Base-by-base conservation (phyloP, 2,888 invertebrate genomes). In the Proisotoma minuta region DNA sequence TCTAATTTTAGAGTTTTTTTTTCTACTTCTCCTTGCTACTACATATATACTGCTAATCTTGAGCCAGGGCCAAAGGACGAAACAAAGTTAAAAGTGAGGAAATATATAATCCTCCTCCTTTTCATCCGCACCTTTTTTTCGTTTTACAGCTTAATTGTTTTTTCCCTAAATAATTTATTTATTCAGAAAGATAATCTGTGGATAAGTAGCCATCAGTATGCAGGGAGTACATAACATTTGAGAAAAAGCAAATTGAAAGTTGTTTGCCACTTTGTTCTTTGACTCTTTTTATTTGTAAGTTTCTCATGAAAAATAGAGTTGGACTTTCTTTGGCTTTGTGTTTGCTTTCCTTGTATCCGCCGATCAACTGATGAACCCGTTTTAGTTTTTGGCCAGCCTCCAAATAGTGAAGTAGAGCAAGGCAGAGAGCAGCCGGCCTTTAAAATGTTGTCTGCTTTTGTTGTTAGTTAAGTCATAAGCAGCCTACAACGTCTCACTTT, bases 1-100 rank as follows among this genome's bases (percentile, higher is more conserved):
- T 62, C 62, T 62, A 62, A 62, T 62, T 62, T 62, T 62, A 62
- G 62, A 62, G 52, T 58, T 59, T 62, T 59, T 59, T 49, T 24
- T 27, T 23, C 18, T 5, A 4, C 4, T 20, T 43, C 43, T 43
- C 43, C 20, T 20, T 43, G n/a, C n/a, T n/a, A n/a, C n/a, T n/a
- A n/a, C n/a, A n/a, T n/a, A n/a, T n/a, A n/a, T n/a, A n/a, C n/a
- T n/a, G n/a, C n/a, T n/a, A n/a, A n/a, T n/a, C n/a, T n/a, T n/a
- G n/a, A n/a, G n/a, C n/a, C n/a, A n/a, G n/a, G n/a, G 43, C 43
- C 20, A 43, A 43, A 15, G 5, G 20, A 43, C 20, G 20, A 43
- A 43, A 43, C 18, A 20, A 43, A 43, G 43, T 43, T 43, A 43
- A 43, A 43, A 43, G 43, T 43, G n/a, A n/a, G n/a, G n/a, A n/a